Evolutionary conservation across 2,797 vertebrate species (phyloP).

Genomic region (Chaenodraco wilsoni): DNA sequence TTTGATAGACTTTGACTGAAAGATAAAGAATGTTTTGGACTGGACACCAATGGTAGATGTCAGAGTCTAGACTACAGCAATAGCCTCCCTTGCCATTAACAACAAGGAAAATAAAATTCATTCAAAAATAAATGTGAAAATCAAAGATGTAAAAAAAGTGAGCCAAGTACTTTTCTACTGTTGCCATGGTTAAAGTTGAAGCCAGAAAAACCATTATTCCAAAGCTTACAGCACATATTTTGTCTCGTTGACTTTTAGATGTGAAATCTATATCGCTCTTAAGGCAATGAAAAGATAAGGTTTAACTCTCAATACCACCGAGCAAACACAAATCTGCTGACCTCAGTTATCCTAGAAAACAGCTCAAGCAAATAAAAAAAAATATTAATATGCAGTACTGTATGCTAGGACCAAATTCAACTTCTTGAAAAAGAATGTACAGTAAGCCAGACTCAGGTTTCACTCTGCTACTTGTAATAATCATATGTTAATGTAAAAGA

Average conservation of each 20-base stretch:
- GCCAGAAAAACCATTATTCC: conserved; percentile 34
- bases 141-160: conserved; percentile 5
- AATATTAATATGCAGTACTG: background rate
- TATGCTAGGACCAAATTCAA: background rate
- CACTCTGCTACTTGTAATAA: too few relatives aligned
- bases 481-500: too few relatives aligned
- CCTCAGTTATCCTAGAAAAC: background rate
- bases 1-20: conserved; percentile 13
- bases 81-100: conserved; percentile 24
- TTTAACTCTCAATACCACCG: conserved; percentile 5
- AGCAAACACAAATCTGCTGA: conserved; percentile 1
- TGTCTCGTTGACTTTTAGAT: conserved; percentile 39
- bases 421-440: background rate
- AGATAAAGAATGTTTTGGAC: conserved; percentile 13
- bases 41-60: conserved; percentile 8
- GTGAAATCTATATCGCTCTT: conserved; percentile 15
- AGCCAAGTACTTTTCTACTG: conserved; percentile 32
- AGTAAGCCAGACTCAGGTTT: background rate
- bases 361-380: background rate
- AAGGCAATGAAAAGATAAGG: conserved; percentile 1
- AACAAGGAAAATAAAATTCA: conserved; percentile 38
- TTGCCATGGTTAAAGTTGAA: conserved; percentile 36
- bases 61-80: conserved; percentile 12
- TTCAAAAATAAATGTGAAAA: conserved; percentile 28
- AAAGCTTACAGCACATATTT: conserved; percentile 28